Conservation (phyloP, 1,140 invertebrate genomes). For the Teleogryllus occipitalis region DNA sequence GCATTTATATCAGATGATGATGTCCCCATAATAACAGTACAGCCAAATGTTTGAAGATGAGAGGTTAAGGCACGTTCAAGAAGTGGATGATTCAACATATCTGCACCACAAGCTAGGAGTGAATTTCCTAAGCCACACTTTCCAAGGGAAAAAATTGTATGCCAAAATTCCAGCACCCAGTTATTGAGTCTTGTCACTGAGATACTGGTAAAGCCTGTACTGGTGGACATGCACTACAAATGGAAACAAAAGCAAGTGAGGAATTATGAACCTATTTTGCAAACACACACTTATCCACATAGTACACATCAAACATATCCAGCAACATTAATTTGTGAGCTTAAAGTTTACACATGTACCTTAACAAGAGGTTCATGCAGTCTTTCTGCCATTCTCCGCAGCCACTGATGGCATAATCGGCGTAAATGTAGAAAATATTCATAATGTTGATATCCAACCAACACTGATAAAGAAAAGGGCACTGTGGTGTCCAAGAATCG, state of each 20-base stretch:
- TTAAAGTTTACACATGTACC: background rate
- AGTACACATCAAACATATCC: too few species aligned
- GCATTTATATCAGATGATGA: slow-evolving; percentile 18
- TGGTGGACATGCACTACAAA: background rate
- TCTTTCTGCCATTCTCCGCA: slow-evolving; percentile 14
- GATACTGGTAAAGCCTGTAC: background rate
- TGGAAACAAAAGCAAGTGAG: background rate
- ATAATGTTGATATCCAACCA: slow-evolving; percentile 21
- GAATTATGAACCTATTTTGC: too few species aligned
- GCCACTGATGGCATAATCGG: slow-evolving; percentile 17
- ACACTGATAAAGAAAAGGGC: slow-evolving; percentile 21
- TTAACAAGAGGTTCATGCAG: slow-evolving; percentile 15
- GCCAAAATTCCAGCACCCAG: slow-evolving; percentile 21
- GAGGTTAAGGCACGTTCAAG: slow-evolving; percentile 22
- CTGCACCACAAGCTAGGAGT: background rate
- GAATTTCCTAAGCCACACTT: slow-evolving; percentile 9
- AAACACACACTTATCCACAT: too few species aligned
- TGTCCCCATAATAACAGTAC: slow-evolving; percentile 23
- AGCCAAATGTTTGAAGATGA: slow-evolving; percentile 24
- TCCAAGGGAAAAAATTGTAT: slow-evolving; percentile 16
- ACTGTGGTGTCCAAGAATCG: slow-evolving; percentile 6
- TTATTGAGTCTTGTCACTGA: slow-evolving; percentile 11
- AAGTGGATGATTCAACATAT: slow-evolving; percentile 15
- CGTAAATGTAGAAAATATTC: slow-evolving; percentile 18
- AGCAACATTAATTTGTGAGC: too few species aligned